Conservation (phyloP, 1,140 invertebrate genomes). For the Antheraea pernyi region DNA sequence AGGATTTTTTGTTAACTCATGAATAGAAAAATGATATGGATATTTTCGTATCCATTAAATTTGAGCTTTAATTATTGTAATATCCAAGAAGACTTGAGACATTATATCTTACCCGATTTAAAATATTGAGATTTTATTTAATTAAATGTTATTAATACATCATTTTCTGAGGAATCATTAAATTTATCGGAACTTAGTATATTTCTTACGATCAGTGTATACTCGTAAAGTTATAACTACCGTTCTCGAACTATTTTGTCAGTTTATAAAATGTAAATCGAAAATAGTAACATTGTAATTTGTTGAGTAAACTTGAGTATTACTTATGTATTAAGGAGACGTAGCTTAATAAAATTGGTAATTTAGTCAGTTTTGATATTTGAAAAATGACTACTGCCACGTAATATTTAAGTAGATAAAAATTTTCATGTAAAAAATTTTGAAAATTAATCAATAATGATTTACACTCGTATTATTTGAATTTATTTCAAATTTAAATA, state of each 20-base stretch:
- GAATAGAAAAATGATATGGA: slow-evolving; percentile 39
- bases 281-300: slow-evolving; percentile 65
- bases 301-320: slow-evolving; percentile 54
- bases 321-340: slow-evolving; percentile 55
- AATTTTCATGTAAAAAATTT: slow-evolving; percentile 66
- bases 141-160: slow-evolving; percentile 29
- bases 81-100: slow-evolving; percentile 54
- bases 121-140: slow-evolving; percentile 40
- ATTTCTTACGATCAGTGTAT: slow-evolving; percentile 27
- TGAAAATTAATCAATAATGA: slow-evolving; percentile 45
- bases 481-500: slow-evolving; percentile 25
- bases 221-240: slow-evolving; percentile 43
- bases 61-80: slow-evolving; percentile 76
- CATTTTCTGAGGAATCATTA: slow-evolving; percentile 38
- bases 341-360: slow-evolving; percentile 49
- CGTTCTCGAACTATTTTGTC: slow-evolving; percentile 49
- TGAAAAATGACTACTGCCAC: slow-evolving; percentile 66
- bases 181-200: slow-evolving; percentile 28
- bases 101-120: slow-evolving; percentile 29
- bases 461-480: slow-evolving; percentile 48
- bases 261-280: slow-evolving; percentile 45
- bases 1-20: slow-evolving; percentile 45
- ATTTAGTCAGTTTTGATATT: slow-evolving; percentile 48
- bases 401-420: slow-evolving; percentile 68
- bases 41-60: slow-evolving; percentile 57